These are phyloP conservation scores for Perdita meconis DNA, from an alignment of 2,888 invertebrate species.

Conservation along the genomic window DNA sequence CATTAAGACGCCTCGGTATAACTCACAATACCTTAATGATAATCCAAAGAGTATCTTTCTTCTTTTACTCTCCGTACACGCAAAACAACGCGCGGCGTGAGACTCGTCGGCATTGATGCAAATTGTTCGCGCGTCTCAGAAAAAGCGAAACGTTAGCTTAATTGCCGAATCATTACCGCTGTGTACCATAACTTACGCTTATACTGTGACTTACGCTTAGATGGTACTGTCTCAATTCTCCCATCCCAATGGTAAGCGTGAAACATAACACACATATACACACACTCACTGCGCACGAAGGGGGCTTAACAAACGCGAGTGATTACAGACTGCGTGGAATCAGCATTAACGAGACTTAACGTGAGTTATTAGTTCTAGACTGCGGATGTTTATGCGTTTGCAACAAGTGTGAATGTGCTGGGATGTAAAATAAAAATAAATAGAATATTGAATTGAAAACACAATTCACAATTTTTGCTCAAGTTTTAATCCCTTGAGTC, in stretches of 20 bases:
- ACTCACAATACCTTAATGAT: background rate
- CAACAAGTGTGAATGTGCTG: no score
- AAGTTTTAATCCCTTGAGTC: no score
- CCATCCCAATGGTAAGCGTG: constrained; percentile 76
- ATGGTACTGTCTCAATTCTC: constrained; percentile 61
- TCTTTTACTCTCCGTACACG: background rate
- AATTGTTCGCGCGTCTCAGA: constrained; percentile 10
- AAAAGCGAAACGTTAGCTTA: constrained; percentile 35
- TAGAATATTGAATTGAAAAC: no score
- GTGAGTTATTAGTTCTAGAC: constrained; percentile 28
- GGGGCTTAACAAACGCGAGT: constrained; percentile 40
- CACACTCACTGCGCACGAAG: background rate
- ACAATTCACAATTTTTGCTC: no score
- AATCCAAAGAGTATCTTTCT: background rate
- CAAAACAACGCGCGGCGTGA: background rate
- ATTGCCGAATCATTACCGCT: constrained; percentile 23
- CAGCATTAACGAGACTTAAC: constrained; percentile 29
- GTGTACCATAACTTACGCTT: constrained; percentile 14
- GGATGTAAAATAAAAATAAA: no score
- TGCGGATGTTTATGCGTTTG: no score
- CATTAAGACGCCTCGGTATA: background rate
- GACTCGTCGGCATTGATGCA: constrained; percentile 9
- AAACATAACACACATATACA: constrained; percentile 67
- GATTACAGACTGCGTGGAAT: constrained; percentile 23
- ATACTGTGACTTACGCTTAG: constrained; percentile 71